These are phyloP conservation scores for Ivindomyrus marchei DNA, from an alignment of 2,113 vertebrate species.

Conservation along the genomic window DNA sequence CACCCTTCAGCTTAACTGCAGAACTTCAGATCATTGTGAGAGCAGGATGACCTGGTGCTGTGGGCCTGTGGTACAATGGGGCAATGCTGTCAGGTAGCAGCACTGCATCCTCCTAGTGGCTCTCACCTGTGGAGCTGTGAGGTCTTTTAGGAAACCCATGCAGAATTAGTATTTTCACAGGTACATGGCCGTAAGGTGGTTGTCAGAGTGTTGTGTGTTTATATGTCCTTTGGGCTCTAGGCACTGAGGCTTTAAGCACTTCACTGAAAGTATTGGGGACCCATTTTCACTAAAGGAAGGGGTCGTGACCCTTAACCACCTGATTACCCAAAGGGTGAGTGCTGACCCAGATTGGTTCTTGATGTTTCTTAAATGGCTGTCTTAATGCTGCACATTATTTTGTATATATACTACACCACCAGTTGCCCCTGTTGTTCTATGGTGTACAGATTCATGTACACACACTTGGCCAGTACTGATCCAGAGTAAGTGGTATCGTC, in stretches of 20 bases:
- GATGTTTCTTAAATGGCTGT: neutral
- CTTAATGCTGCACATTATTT: neutral
- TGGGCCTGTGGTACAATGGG: neutral
- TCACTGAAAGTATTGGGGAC: neutral
- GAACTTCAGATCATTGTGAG: neutral
- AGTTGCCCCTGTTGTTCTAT: neutral
- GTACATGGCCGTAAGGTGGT: neutral
- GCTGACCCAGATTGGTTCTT: neutral
- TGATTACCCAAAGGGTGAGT: neutral
- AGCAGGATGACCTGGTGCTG: neutral
- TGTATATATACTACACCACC: neutral
- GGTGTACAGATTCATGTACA: neutral
- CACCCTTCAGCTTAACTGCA: neutral
- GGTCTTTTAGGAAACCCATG: neutral
- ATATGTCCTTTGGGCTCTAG: neutral
- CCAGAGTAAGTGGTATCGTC: neutral
- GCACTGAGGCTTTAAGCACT: neutral
- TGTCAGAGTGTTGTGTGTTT: neutral
- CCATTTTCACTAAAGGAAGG: neutral
- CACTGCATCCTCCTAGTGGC: neutral
- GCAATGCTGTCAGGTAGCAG: neutral
- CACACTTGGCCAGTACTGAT: neutral
- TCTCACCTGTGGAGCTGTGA: neutral
- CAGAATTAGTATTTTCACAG: neutral
- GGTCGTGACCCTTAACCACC: neutral